phyloP scores from a whole-genome alignment of 1,140 invertebrate species.

The Drosophila malerkotliana region DNA sequence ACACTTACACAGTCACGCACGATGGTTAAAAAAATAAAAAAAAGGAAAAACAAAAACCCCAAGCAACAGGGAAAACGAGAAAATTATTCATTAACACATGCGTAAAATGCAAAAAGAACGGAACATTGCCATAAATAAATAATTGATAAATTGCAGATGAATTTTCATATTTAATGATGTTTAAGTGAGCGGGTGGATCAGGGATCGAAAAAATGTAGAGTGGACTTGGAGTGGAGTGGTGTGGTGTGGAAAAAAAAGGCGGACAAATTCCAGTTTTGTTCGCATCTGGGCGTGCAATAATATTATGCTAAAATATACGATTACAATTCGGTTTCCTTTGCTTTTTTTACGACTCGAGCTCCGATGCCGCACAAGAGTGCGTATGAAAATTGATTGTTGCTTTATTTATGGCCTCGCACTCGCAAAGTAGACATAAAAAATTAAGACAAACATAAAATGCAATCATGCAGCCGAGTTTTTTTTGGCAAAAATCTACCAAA shows the following conservation, averaged over 20 bases:
- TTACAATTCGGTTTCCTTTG: slow-evolving; percentile 59
- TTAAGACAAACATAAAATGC: slow-evolving; percentile 80
- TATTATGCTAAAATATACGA: slow-evolving; percentile 82
- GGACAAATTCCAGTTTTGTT: slow-evolving; percentile 29
- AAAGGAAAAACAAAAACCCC: background rate
- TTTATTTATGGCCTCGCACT: slow-evolving; percentile 71
- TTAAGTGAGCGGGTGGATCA: slow-evolving; percentile 57
- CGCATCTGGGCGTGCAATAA: slow-evolving; percentile 71
- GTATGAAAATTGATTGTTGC: slow-evolving; percentile 82
- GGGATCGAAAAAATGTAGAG: background rate
- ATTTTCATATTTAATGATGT: slow-evolving; percentile 82
- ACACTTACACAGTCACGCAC: slow-evolving; percentile 41
- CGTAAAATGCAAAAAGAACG: slow-evolving; percentile 74
- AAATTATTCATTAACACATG: slow-evolving; percentile 83
- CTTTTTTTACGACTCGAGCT: slow-evolving; percentile 67
- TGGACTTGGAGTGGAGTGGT: too few relatives aligned
- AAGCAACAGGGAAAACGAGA: slow-evolving; percentile 45
- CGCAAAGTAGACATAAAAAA: slow-evolving; percentile 78
- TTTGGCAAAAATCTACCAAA: slow-evolving; percentile 34
- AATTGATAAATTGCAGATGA: slow-evolving; percentile 83
- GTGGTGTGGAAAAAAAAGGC: background rate
- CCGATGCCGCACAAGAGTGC: slow-evolving; percentile 70
- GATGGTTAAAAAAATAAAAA: slow-evolving; percentile 21
- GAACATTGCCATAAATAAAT: slow-evolving; percentile 80
- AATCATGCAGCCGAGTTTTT: slow-evolving; percentile 68